Percentiles rank a stretch among this genome's conserved stretches.
Conservation (phyloP, 2,888 invertebrate species). For the Argyra leucocephala region DNA sequence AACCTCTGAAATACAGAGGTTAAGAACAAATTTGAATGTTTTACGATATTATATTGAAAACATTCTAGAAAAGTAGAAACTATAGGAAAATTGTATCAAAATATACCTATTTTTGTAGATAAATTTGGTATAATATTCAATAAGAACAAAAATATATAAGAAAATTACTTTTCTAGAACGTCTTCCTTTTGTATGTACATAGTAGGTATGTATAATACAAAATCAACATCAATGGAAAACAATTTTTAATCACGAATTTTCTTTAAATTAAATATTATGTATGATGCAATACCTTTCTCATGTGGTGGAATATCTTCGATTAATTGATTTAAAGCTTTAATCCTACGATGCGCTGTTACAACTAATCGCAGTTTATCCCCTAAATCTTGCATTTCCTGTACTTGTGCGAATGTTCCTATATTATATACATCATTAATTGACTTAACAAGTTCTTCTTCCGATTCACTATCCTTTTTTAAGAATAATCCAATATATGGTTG, state of each 20-base stretch:
- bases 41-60: too few species aligned
- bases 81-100: too few species aligned
- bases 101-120: too few species aligned
- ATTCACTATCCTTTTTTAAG: slow-evolving; percentile 81
- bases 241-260: too few species aligned
- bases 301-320: slow-evolving; percentile 59
- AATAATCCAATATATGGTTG: slow-evolving; percentile 98
- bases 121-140: too few species aligned
- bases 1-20: slow-evolving; percentile 43
- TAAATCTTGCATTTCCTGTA: slow-evolving; percentile 93
- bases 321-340: slow-evolving; percentile 70
- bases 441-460: slow-evolving; percentile 75
- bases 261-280: too few species aligned
- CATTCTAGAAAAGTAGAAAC: too few species aligned
- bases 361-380: slow-evolving; percentile 83
- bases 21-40: not conserved
- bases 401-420: slow-evolving; percentile 94
- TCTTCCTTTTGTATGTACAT: too few species aligned
- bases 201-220: too few species aligned
- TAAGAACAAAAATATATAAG: too few species aligned
- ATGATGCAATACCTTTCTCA: slow-evolving; percentile 31
- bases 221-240: too few species aligned
- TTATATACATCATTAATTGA: slow-evolving; percentile 76
- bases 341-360: slow-evolving; percentile 87
- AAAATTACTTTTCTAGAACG: too few species aligned